Conservation (phyloP, 2,888 invertebrate genomes). For the Xylota sylvarum region DNA sequence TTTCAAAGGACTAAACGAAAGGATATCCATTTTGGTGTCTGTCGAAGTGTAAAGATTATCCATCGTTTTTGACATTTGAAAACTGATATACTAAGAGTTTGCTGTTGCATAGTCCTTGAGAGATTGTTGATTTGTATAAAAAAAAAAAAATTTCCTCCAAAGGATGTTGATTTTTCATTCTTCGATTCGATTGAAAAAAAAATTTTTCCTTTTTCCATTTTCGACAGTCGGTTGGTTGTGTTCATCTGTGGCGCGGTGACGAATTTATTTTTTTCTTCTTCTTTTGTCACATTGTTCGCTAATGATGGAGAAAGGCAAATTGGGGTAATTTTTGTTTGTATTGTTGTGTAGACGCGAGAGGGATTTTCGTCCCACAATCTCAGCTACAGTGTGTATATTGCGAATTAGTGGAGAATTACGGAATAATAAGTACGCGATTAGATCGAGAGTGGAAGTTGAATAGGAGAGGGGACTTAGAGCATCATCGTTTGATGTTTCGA, state of each 20-base stretch:
- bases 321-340: conserved; percentile 4
- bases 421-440: conserved; percentile 5
- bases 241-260: neutral
- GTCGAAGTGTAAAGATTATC: conserved; percentile 6
- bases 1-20: neutral
- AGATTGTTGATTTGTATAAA: neutral
- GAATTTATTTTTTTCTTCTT: neutral
- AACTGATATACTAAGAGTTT: neutral
- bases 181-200: neutral
- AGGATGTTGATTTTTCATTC: neutral
- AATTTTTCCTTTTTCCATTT: neutral
- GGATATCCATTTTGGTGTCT: neutral
- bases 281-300: neutral
- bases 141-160: neutral
- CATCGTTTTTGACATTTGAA: conserved; percentile 6
- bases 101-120: neutral
- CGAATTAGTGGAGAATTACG: conserved; percentile 7
- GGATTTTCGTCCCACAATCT: neutral
- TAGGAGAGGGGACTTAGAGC: neutral
- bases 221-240: neutral
- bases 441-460: neutral
- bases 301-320: neutral
- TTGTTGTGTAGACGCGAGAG: neutral
- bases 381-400: neutral
- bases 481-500: conserved; percentile 12